These are phyloP conservation scores for Remorina albescens DNA, from an alignment of 2,797 vertebrate genomes.

Conservation along the genomic window DNA sequence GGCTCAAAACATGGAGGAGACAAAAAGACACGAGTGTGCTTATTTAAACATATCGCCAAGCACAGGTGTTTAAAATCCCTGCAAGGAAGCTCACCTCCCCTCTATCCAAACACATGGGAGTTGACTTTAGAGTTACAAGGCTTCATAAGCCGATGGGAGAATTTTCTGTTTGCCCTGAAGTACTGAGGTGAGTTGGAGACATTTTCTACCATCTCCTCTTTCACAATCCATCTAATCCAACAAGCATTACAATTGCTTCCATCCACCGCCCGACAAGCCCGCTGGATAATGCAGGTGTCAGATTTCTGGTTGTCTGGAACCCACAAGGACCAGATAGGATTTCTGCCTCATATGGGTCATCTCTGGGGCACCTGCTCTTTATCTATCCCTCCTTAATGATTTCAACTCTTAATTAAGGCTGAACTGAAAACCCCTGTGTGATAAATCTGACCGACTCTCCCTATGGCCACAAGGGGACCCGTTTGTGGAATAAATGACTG, in stretches of 20 bases:
- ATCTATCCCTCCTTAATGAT: slow-evolving; percentile 67
- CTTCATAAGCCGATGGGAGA: slow-evolving; percentile 31
- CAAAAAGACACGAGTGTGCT: slow-evolving; percentile 1
- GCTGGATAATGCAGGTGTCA: slow-evolving; percentile 37
- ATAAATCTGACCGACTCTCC: slow-evolving; percentile 68
- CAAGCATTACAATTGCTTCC: slow-evolving; percentile 38
- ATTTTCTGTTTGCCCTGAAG: slow-evolving; percentile 25
- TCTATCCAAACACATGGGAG: slow-evolving; percentile 19
- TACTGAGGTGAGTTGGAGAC: slow-evolving; percentile 34
- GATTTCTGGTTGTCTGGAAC: slow-evolving; percentile 42
- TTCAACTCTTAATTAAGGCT: slow-evolving; percentile 77
- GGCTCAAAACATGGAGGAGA: no score
- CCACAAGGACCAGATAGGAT: slow-evolving; percentile 29
- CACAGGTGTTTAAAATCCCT: slow-evolving; percentile 8
- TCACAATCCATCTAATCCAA: slow-evolving; percentile 54
- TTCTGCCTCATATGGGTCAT: slow-evolving; percentile 39
- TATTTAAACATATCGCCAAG: slow-evolving; percentile 23
- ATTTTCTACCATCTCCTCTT: slow-evolving; percentile 46
- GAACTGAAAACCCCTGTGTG: slow-evolving; percentile 61
- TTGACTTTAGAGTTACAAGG: slow-evolving; percentile 26
- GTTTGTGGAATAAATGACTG: slow-evolving; percentile 42
- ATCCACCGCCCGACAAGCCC: slow-evolving; percentile 26
- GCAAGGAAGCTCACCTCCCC: slow-evolving; percentile 8
- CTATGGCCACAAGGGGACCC: slow-evolving; percentile 40
- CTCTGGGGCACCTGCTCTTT: slow-evolving; percentile 45